These are phyloP conservation scores for Cheiracanthium punctorium DNA, from an alignment of 2,888 invertebrate species.

Conservation along the genomic window DNA sequence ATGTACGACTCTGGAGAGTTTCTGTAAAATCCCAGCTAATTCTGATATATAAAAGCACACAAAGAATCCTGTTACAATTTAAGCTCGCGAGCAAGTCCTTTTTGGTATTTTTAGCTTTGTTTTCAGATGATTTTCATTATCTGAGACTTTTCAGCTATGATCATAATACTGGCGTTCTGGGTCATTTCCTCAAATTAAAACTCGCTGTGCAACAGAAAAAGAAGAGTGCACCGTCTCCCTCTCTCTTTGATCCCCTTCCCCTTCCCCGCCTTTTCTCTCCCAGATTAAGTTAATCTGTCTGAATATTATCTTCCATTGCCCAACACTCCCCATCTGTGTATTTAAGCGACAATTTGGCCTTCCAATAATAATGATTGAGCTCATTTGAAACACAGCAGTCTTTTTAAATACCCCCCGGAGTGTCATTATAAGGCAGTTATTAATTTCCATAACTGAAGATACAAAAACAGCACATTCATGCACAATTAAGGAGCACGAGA, in stretches of 20 bases:
- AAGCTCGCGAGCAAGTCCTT: background rate
- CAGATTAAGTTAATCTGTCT: slow-evolving; percentile 3
- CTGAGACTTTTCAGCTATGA: background rate
- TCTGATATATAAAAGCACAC: background rate
- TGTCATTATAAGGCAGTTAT: slow-evolving; percentile 59
- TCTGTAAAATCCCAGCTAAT: background rate
- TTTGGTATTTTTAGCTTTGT: background rate
- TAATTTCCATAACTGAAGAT: slow-evolving; percentile 33
- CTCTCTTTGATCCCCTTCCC: background rate
- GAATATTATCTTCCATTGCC: slow-evolving; percentile 46
- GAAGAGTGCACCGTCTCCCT: background rate
- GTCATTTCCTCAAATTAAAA: slow-evolving; percentile 51
- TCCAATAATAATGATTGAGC: slow-evolving; percentile 60
- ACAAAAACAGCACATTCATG: slow-evolving; percentile 12
- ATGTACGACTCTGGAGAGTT: background rate
- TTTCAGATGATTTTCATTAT: slow-evolving; percentile 4
- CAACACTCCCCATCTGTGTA: slow-evolving; percentile 34
- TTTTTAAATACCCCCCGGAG: slow-evolving; percentile 62
- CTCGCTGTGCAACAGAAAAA: background rate
- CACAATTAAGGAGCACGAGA: background rate
- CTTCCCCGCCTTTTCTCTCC: background rate
- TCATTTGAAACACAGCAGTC: slow-evolving; percentile 43
- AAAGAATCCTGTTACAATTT: background rate
- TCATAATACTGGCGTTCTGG: slow-evolving; percentile 15
- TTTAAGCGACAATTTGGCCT: slow-evolving; percentile 54